These are phyloP conservation scores for Neopipo cinnamomea DNA, from an alignment of 2,113 vertebrate species.

Conservation along the genomic window DNA sequence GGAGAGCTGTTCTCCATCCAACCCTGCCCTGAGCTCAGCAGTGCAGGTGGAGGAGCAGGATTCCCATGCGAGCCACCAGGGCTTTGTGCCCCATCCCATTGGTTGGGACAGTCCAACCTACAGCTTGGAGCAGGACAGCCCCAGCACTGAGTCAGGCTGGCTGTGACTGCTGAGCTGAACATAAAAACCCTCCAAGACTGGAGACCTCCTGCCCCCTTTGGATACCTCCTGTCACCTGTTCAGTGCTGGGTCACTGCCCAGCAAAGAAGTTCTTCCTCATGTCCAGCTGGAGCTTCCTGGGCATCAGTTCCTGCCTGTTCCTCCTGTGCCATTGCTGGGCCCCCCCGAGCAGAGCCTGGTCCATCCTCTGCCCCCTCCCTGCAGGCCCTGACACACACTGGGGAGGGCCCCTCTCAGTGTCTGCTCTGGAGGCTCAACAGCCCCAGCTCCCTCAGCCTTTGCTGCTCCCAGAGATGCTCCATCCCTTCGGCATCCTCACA, in stretches of 20 bases:
- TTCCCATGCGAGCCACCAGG: neutral
- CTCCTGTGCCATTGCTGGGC: neutral
- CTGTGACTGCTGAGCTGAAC: neutral
- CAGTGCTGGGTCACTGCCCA: neutral
- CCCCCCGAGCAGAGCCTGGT: neutral
- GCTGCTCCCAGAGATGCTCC: neutral
- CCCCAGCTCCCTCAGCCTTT: neutral
- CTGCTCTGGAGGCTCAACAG: neutral
- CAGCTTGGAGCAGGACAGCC: neutral
- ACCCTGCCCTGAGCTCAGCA: neutral
- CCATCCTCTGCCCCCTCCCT: neutral
- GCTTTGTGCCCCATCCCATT: neutral
- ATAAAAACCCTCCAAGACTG: neutral
- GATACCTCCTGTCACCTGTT: no score
- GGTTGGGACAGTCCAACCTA: neutral
- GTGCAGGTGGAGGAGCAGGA: neutral
- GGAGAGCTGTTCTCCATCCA: neutral
- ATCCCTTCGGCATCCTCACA: neutral
- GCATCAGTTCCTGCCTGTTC: neutral
- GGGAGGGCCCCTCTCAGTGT: neutral
- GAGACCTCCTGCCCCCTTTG: neutral
- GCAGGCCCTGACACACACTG: neutral
- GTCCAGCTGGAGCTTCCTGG: neutral
- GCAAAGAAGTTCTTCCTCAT: neutral
- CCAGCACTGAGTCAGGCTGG: neutral